A percentile compares a stretch with the other conserved stretches of the same genome.
These are phyloP conservation scores for Amblyjoppa proteus DNA, from an alignment of 2,888 invertebrate species.

Conservation along the genomic window DNA sequence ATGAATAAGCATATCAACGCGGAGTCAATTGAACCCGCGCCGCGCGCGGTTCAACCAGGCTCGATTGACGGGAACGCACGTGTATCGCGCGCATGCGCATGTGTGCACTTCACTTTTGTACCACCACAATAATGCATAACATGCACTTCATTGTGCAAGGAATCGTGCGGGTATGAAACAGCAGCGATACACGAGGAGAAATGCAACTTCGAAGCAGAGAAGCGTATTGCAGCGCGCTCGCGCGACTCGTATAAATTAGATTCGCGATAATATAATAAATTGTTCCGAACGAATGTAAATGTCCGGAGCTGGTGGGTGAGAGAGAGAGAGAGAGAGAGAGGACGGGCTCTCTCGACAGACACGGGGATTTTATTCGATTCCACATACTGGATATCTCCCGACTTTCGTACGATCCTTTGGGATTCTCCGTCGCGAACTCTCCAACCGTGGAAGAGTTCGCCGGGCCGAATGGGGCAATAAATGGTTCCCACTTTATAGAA, in stretches of 20 bases:
- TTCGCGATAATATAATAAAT: constrained; percentile 79
- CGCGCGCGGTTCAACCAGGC: constrained; percentile 42
- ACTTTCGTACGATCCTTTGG: constrained; percentile 17
- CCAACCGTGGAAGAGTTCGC: constrained; percentile 35
- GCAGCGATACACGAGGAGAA: constrained; percentile 44
- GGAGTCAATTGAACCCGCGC: constrained; percentile 63
- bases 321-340: background rate
- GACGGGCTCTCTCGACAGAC: constrained; percentile 15
- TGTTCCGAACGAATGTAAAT: constrained; percentile 76
- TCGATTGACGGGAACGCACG: constrained; percentile 46
- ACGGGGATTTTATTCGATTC: constrained; percentile 54
- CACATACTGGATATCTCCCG: constrained; percentile 26
- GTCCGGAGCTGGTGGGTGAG: constrained; percentile 66
- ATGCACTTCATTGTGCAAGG: constrained; percentile 53
- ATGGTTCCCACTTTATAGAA: constrained; percentile 66
- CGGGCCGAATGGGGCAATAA: constrained; percentile 73
- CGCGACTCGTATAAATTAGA: constrained; percentile 76
- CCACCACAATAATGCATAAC: constrained; percentile 4
- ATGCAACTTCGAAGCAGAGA: constrained; percentile 47
- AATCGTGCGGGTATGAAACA: constrained; percentile 40
- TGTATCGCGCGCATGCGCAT: constrained; percentile 9
- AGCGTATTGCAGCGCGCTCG: constrained; percentile 44
- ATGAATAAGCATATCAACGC: constrained; percentile 58
- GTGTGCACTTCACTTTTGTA: background rate
- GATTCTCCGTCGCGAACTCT: constrained; percentile 29